Evolutionary conservation across 2,888 invertebrate species (phyloP).

Genomic region (Cheilosia urbana): DNA sequence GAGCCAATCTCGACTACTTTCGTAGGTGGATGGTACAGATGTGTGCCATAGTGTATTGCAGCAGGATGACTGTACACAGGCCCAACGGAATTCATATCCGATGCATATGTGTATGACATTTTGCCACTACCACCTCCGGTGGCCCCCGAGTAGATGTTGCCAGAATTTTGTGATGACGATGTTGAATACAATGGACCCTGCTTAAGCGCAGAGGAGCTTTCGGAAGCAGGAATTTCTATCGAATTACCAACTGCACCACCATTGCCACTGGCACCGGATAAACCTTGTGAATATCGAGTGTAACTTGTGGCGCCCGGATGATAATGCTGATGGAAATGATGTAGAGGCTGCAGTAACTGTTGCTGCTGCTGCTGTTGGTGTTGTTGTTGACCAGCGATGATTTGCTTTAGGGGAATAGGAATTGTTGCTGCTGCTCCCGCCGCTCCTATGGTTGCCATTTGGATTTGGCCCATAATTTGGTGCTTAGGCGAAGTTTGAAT

Average conservation of each 20-base stretch:
- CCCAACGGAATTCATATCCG: slow-evolving; percentile 52
- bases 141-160: slow-evolving; percentile 57
- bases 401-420: slow-evolving; percentile 40
- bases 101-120: slow-evolving; percentile 54
- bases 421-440: slow-evolving; percentile 60
- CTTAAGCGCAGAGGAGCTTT: slow-evolving; percentile 35
- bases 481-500: slow-evolving; percentile 47
- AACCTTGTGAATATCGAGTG: slow-evolving; percentile 40
- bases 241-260: slow-evolving; percentile 20
- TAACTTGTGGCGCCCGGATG: slow-evolving; percentile 44
- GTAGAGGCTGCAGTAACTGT: slow-evolving; percentile 44
- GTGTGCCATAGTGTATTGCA: slow-evolving; percentile 81
- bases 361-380: slow-evolving; percentile 72
- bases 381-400: slow-evolving; percentile 36
- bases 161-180: slow-evolving; percentile 70
- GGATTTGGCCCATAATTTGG: slow-evolving; percentile 37
- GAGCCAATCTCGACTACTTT: slow-evolving; percentile 59
- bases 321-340: slow-evolving; percentile 48
- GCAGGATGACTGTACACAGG: slow-evolving; percentile 80
- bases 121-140: slow-evolving; percentile 67
- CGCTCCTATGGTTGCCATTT: slow-evolving; percentile 61
- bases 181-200: slow-evolving; percentile 54
- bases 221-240: slow-evolving; percentile 40
- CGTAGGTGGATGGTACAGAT: slow-evolving; percentile 80
- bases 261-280: slow-evolving; percentile 38